Evolutionary conservation across 1,140 invertebrate genomes (phyloP), one percentile per base, ranked within the genome.

Genomic region (Bactericera cockerelli): DNA sequence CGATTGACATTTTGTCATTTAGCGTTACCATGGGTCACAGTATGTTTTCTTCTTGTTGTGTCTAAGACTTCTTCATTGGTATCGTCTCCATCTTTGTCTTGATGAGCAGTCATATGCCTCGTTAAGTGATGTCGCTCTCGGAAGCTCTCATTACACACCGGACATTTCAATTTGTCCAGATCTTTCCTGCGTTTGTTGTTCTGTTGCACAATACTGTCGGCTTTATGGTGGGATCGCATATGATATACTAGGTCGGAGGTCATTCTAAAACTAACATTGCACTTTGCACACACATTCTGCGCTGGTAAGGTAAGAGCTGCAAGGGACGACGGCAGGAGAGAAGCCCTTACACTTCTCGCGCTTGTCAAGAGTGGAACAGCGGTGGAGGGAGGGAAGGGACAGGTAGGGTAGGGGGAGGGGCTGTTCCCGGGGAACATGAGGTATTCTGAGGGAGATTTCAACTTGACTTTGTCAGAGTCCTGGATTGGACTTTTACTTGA

Each of bases 231-330:
- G 0, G 89, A 92, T 22, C 93, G 75, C 93, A 98, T 98, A 68
- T 98, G 94, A 70, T 98, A 97, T 13, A 98, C 94, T 42, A 98
- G 74, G 68, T 98, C 94, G 22, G 91, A 95, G 24, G 94, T 98
- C 93, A 98, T 97, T 33, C 93, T 77, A 68, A 98, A 98, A 49
- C 89, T 91, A 42, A 96, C 85, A 70, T 94, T 97, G 74, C 93
- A 98, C 74, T 97, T 97, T 55, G 93, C 94, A 70, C 94, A 98
- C 63, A 96, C 90, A 71, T 98, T 98, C 68, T 96, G 93, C 2
- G 91, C 87, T 4, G 89, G 88, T 59, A 95, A 73, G 1, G 85
- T 84, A 49, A 89, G 75, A 0, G 92, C 80, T 0, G 87, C 81
- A 0, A 93, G 81, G 36, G 92, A 79, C 0, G 89, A 87, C 0